Base-by-base conservation (phyloP, 2,797 vertebrate genomes). In the Crypturellus tataupa region DNA sequence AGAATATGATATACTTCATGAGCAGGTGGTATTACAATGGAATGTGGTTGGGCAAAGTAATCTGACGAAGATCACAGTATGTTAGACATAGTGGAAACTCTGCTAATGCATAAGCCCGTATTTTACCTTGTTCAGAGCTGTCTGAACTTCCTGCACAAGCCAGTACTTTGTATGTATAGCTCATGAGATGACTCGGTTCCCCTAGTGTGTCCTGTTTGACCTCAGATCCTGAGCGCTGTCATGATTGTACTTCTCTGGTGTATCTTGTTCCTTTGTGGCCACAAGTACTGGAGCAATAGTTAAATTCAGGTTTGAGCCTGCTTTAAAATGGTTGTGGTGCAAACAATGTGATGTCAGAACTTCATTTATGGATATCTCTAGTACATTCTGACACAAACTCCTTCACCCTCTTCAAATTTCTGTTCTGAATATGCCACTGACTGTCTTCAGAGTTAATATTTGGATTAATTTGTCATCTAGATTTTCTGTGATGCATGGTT, bases 141-240 rank as follows among this genome's bases (percentile, higher is more conserved):
- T 8, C 3, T 1, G 35, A 21, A 17, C 40, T 68, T 75, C 49
- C 25, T 63, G 15, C 13, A 27, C 5, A 5, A 4, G 8, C 29
- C 29, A 62, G n/a, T 5, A 31, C 24, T 25, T 9, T 27, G 16
- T 14, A 37, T 23, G 9, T 51, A 55, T 24, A 87, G 49, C 19
- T 49, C 12, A 5, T 24, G 46, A 14, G 0, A 0, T 40, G 31
- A 33, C 4, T 53, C 42, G 53, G 27, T 12, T 65, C 21, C 10
- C 16, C 31, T 49, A 8, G 16, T 23, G 25, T 33, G 47, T 68
- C n/a, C 46, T 68, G 33, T 49, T 24, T 68, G 44, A 68, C n/a
- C 25, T 23, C n/a, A 25, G 24, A 47, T 35, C 65, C 44, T 12
- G 65, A 68, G 23, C 33, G 49, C 18, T 35, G n/a, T 49, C 23